phyloP scores from a whole-genome alignment of 1,140 invertebrate genomes.

The Solen grandis region DNA sequence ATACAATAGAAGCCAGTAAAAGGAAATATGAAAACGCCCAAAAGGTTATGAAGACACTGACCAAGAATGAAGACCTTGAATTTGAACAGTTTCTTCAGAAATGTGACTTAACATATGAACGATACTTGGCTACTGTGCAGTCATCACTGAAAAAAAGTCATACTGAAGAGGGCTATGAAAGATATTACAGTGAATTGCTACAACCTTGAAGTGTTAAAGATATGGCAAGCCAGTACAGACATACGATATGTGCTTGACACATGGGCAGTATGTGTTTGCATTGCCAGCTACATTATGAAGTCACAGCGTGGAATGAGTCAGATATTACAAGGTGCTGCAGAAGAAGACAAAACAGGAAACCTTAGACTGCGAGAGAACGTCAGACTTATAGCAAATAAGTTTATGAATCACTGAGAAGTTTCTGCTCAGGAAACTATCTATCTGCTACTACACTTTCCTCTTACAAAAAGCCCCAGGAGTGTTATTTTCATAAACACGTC shows the following conservation, averaged over 20 bases:
- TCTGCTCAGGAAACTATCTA: too few relatives aligned
- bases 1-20: neutral
- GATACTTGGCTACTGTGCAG: conserved; percentile 48
- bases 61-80: conserved; percentile 2
- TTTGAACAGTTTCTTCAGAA: conserved; percentile 46
- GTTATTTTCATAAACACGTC: conserved; percentile 56
- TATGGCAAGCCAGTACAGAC: conserved; percentile 59
- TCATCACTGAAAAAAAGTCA: conserved; percentile 51
- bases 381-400: conserved; percentile 57
- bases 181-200: conserved; percentile 54
- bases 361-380: conserved; percentile 32
- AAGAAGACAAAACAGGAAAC: conserved; percentile 49
- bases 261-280: conserved; percentile 49
- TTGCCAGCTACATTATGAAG: too few relatives aligned
- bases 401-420: conserved; percentile 58
- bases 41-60: conserved; percentile 14
- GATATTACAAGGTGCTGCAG: conserved; percentile 13
- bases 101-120: too few relatives aligned
- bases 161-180: conserved; percentile 47
- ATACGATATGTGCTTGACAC: conserved; percentile 54
- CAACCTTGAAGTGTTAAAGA: conserved; percentile 30
- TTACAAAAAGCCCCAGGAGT: conserved; percentile 28
- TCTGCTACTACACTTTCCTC: conserved; percentile 22
- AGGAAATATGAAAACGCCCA: conserved; percentile 29
- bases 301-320: conserved; percentile 58